These are phyloP conservation scores for Oxystoma pomonae DNA, from an alignment of 2,888 invertebrate species.

Conservation along the genomic window DNA sequence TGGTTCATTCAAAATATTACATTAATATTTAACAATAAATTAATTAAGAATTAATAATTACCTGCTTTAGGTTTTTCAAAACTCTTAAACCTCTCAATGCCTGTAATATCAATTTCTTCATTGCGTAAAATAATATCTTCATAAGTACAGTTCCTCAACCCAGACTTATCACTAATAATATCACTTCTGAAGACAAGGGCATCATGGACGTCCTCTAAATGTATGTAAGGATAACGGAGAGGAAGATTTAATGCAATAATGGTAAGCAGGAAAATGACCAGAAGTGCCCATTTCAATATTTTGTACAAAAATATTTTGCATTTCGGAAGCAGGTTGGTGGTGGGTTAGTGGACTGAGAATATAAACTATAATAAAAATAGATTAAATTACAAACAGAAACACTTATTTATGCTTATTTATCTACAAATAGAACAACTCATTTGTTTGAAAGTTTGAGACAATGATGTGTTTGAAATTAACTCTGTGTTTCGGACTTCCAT, in stretches of 20 bases:
- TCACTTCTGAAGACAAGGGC: background rate
- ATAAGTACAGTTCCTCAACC: slow-evolving; percentile 39
- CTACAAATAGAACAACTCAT: too few species aligned
- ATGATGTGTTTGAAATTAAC: too few species aligned
- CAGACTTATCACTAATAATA: slow-evolving; percentile 27
- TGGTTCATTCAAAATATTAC: too few species aligned
- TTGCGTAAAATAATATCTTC: slow-evolving; percentile 34
- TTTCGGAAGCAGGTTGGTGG: background rate
- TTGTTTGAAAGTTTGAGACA: too few species aligned
- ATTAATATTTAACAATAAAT: too few species aligned
- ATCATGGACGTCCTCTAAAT: background rate
- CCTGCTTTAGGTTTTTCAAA: slow-evolving; percentile 31
- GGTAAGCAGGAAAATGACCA: slow-evolving; percentile 27
- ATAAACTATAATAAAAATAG: too few species aligned
- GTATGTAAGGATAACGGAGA: slow-evolving; percentile 31
- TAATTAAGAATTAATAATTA: too few species aligned
- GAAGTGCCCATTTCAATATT: slow-evolving; percentile 21
- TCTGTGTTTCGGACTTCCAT: too few species aligned
- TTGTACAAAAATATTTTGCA: background rate
- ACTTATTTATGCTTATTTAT: too few species aligned
- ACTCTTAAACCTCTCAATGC: slow-evolving; percentile 27
- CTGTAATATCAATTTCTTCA: slow-evolving; percentile 30
- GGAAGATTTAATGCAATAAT: slow-evolving; percentile 41
- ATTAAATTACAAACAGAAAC: too few species aligned
- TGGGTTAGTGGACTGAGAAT: too few species aligned